Conservation (phyloP, 2,888 invertebrate genomes). For the Geophilus truncorum region DNA sequence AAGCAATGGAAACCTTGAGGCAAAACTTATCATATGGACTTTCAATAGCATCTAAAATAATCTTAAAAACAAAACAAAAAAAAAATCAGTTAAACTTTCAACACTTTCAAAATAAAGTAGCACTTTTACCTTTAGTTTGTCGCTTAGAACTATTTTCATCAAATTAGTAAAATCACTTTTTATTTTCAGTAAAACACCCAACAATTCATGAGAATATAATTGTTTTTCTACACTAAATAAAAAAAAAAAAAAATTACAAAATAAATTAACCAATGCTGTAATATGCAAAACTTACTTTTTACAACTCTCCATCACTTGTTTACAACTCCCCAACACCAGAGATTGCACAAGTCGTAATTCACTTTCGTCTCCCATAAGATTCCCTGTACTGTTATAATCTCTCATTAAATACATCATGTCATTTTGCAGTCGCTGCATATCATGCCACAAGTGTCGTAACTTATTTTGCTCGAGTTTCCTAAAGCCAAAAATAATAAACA, state of each 20-base stretch:
- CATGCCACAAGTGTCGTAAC: background rate
- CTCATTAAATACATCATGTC: background rate
- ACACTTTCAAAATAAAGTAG: no score
- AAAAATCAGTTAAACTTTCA: background rate
- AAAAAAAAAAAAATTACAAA: background rate
- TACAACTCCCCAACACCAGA: background rate
- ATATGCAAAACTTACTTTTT: background rate
- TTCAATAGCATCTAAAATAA: conserved; percentile 62
- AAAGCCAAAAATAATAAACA: background rate
- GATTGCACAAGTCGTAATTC: background rate
- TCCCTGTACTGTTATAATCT: background rate
- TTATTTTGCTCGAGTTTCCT: background rate
- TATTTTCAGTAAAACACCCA: background rate
- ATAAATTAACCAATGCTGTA: background rate
- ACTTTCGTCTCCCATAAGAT: background rate
- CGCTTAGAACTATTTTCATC: background rate
- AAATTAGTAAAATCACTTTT: background rate
- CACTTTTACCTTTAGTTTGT: background rate
- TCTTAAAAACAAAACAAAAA: conserved; percentile 54
- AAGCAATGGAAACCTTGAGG: conserved; percentile 41
- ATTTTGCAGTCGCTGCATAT: background rate
- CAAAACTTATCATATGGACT: conserved; percentile 45
- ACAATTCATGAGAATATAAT: background rate
- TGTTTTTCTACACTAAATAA: background rate
- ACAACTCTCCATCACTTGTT: background rate